phyloP scores from a whole-genome alignment of 2,888 invertebrate genomes.

The Platycnemis pennipes region DNA sequence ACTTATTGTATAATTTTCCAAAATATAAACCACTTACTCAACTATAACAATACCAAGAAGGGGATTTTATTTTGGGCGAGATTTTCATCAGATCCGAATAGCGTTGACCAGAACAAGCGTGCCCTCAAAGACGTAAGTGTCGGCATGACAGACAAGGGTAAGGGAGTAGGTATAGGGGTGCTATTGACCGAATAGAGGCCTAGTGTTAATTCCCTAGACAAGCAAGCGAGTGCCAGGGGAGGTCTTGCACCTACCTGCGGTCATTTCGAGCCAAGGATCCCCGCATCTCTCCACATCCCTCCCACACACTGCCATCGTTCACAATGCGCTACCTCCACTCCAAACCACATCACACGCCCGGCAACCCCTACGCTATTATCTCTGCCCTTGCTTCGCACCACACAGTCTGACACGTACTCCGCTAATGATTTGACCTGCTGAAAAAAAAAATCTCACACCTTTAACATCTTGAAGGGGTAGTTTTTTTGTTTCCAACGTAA shows the following conservation, averaged over 20 bases:
- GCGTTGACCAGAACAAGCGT: neutral
- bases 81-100: too few relatives aligned
- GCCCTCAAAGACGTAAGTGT: neutral
- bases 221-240: constrained; percentile 9
- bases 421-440: neutral
- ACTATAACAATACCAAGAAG: too few relatives aligned
- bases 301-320: neutral
- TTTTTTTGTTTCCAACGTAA: neutral
- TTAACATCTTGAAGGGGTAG: neutral
- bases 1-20: too few relatives aligned
- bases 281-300: neutral
- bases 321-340: neutral
- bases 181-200: constrained; percentile 56
- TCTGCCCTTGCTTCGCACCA: neutral
- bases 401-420: neutral
- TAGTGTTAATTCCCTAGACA: constrained; percentile 52
- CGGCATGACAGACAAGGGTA: neutral
- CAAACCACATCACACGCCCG: neutral
- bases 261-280: neutral
- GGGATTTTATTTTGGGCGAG: too few relatives aligned
- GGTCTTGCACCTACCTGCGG: constrained; percentile 35
- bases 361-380: neutral
- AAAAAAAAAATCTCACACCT: neutral
- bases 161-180: neutral
- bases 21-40: too few relatives aligned